Conservation (phyloP, 2,113 vertebrate genomes). For the Microcebus tavaratra region DNA sequence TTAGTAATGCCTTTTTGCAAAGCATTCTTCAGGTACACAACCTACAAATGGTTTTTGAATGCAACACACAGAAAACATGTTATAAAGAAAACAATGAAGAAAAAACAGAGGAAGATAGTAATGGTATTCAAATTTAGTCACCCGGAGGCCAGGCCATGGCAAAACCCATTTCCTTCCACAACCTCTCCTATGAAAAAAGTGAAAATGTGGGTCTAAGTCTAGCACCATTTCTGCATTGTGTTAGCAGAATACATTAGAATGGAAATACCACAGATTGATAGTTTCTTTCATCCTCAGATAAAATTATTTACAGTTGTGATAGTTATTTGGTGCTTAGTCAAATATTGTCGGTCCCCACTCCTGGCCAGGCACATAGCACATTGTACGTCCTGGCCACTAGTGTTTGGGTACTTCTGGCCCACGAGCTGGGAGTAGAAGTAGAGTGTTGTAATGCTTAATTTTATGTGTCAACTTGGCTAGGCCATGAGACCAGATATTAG, state of each 20-base stretch:
- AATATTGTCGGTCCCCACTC: not conserved
- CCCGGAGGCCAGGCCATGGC: not conserved
- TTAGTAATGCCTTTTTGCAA: not conserved
- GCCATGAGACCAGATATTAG: not conserved
- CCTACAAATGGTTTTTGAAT: not conserved
- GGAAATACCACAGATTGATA: no score
- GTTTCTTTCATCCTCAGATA: not conserved
- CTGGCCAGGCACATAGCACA: not conserved
- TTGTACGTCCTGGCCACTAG: not conserved
- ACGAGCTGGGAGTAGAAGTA: not conserved
- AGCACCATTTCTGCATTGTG: not conserved
- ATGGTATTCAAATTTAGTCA: not conserved
- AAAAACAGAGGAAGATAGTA: not conserved
- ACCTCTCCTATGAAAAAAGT: not conserved
- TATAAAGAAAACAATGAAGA: not conserved
- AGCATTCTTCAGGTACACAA: not conserved
- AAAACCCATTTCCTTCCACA: no score
- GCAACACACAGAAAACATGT: not conserved
- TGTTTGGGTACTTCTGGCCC: not conserved
- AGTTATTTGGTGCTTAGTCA: not conserved
- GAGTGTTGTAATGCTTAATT: not conserved
- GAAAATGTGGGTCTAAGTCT: not conserved
- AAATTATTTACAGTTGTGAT: not conserved
- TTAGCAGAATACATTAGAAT: not conserved
- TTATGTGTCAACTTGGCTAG: not conserved